phyloP scores from a whole-genome alignment of 37 sponge, comb jelly and placozoan genomes.

The Cladorhizidae sp. region DNA sequence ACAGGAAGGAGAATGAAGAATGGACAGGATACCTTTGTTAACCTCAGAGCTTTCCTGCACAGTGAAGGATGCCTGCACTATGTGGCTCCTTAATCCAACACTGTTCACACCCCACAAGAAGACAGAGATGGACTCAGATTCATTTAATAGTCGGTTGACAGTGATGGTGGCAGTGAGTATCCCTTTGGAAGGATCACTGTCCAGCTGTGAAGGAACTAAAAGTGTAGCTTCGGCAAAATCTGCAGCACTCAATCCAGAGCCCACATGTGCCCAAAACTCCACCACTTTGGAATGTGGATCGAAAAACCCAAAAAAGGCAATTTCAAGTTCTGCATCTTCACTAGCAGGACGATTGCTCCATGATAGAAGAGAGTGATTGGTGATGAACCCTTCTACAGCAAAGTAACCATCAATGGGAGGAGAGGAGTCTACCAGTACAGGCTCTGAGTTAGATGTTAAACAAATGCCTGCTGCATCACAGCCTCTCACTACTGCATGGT shows the following conservation, averaged over 20 bases:
- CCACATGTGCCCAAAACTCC: slow-evolving; percentile 54
- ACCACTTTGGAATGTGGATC: slow-evolving; percentile 77
- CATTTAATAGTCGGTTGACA: not conserved
- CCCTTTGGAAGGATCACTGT: not conserved
- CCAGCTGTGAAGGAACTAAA: not conserved
- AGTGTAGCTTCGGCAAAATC: slow-evolving; percentile 25
- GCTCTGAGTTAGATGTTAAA: not conserved
- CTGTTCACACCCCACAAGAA: slow-evolving; percentile 79
- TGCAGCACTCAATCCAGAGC: slow-evolving; percentile 35
- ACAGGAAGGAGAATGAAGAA: slow-evolving; percentile 57
- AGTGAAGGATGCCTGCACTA: slow-evolving; percentile 57
- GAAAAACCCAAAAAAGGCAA: slow-evolving; percentile 78
- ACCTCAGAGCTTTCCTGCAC: slow-evolving; percentile 5
- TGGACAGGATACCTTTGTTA: slow-evolving; percentile 40
- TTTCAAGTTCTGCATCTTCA: slow-evolving; percentile 8
- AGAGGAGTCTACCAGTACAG: slow-evolving; percentile 75
- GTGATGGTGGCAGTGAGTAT: slow-evolving; percentile 1
- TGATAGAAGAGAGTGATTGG: slow-evolving; percentile 46
- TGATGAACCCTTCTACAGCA: slow-evolving; percentile 50
- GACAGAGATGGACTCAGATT: slow-evolving; percentile 30
- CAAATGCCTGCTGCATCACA: slow-evolving; percentile 75
- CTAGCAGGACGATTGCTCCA: slow-evolving; percentile 47
- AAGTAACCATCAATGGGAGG: slow-evolving; percentile 87
- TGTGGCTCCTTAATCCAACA: slow-evolving; percentile 63
- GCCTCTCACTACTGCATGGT: slow-evolving; percentile 43